Evolutionary conservation across 2,113 vertebrate species (phyloP), one percentile per base, ranked within the genome.

Genomic region (Aegithalos caudatus): DNA sequence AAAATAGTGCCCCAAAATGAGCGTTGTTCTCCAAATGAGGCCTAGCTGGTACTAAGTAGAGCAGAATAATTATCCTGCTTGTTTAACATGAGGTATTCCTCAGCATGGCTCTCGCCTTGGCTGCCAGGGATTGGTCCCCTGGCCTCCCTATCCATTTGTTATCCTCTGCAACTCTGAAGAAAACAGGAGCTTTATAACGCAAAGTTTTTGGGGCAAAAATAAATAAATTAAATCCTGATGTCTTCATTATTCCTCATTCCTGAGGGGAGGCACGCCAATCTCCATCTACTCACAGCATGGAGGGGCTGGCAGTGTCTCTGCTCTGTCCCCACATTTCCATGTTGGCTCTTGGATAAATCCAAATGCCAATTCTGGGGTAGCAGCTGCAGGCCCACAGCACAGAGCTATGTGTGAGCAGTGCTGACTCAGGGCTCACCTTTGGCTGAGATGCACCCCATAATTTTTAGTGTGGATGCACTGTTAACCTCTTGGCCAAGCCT

Each of bases 21-120:
- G 81, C 80, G 54, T 71, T 27, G 14, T 69, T 95, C 74, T 94
- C 65, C 0, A 13, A 94, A 91, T 4, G 38, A 95, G 67, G 60
- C 79, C 67, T 95, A 86, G 92, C 67, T 18, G 33, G 67, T 97
- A 90, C 94, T 96, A 97, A 95, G 61, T 91, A 94, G 86, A 95
- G 92, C 81, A 95, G 86, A 96, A 97, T 95, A 97, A 97, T 96
- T 90, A 86, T 89, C 84, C 95, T 86, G 85, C 69, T 97, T 97
- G 71, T 97, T 97, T 96, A 90, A 92, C 79, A 92, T 67, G 94
- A 92, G 50, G 67, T 90, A 92, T 76, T 97, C 82, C 80, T 95
- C 66, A 91, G 70, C 25, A 8, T 47, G 69, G 57, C 77, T 86
- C 60, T 88, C 0, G 8, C 54, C 94, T 96, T 12, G 1, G 91